A percentile compares a stretch with the other conserved stretches of the same genome.
Evolutionary conservation across 2,113 vertebrate genomes (phyloP).

Genomic region (Piprites chloris): DNA sequence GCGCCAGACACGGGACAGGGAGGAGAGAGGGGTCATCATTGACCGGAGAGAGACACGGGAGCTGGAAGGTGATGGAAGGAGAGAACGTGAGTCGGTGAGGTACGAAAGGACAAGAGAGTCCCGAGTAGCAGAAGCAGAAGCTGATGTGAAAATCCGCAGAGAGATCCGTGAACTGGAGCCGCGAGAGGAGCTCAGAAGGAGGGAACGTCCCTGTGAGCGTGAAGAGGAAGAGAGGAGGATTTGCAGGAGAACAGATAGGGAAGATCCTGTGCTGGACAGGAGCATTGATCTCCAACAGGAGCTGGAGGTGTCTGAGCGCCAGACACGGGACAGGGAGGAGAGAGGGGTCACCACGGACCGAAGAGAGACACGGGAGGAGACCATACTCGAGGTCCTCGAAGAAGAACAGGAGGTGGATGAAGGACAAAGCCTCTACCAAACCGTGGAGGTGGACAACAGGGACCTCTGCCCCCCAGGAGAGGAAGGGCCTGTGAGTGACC

Average conservation of each 20-base stretch:
- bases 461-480: not conserved
- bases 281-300: too few species aligned
- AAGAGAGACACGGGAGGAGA: too few species aligned
- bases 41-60: fast-evolving
- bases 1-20: fast-evolving
- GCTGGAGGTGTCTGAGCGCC: too few species aligned
- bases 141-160: fast-evolving
- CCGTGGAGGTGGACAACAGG: not conserved
- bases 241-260: too few species aligned
- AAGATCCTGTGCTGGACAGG: too few species aligned
- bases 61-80: fast-evolving
- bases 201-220: too few species aligned
- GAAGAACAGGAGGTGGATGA: not conserved
- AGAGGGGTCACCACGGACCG: too few species aligned
- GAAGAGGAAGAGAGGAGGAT: too few species aligned
- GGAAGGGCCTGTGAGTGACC: fast-evolving
- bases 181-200: too few species aligned
- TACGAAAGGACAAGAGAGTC: not conserved
- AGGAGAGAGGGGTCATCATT: fast-evolving
- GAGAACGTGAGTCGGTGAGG: not conserved
- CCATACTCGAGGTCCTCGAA: not conserved
- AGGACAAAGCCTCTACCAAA: not conserved
- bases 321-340: too few species aligned
- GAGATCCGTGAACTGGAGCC: too few species aligned
- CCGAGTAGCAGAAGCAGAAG: not conserved